Conservation (phyloP, 2,797 vertebrate species). For the Hippopotamyrus pictus region DNA sequence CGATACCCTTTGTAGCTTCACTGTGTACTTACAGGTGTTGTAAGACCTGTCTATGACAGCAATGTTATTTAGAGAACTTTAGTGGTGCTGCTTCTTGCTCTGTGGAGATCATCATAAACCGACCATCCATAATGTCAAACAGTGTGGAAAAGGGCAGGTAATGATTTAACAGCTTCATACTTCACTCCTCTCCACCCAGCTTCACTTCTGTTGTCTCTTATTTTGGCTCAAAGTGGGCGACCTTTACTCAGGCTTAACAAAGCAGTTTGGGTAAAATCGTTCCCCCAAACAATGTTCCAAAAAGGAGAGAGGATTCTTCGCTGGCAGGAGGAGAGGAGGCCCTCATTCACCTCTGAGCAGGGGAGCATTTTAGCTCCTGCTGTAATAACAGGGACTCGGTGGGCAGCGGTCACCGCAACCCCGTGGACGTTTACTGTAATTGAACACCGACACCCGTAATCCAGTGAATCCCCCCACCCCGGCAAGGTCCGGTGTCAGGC, state of each 20-base stretch:
- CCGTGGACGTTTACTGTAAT: background rate
- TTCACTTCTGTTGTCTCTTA: background rate
- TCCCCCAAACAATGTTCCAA: background rate
- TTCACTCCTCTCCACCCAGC: background rate
- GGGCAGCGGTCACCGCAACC: background rate
- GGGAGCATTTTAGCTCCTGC: background rate
- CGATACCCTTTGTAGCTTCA: slow-evolving; percentile 28
- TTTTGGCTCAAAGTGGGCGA: background rate
- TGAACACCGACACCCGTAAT: background rate
- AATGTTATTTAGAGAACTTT: background rate
- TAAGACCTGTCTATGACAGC: background rate
- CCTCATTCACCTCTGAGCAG: background rate
- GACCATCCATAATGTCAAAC: slow-evolving; percentile 18
- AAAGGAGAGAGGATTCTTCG: background rate
- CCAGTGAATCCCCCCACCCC: background rate
- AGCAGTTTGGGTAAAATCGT: background rate
- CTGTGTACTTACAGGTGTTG: slow-evolving; percentile 29
- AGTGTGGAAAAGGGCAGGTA: background rate
- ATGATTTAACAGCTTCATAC: slow-evolving; percentile 9
- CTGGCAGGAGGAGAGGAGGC: background rate
- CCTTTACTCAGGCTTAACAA: slow-evolving; percentile 1
- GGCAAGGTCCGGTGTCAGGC: background rate
- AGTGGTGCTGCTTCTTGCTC: background rate
- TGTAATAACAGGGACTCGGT: background rate
- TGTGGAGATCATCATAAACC: slow-evolving; percentile 15